These are phyloP conservation scores for Tachina fera DNA, from an alignment of 2,888 invertebrate species.

Conservation along the genomic window DNA sequence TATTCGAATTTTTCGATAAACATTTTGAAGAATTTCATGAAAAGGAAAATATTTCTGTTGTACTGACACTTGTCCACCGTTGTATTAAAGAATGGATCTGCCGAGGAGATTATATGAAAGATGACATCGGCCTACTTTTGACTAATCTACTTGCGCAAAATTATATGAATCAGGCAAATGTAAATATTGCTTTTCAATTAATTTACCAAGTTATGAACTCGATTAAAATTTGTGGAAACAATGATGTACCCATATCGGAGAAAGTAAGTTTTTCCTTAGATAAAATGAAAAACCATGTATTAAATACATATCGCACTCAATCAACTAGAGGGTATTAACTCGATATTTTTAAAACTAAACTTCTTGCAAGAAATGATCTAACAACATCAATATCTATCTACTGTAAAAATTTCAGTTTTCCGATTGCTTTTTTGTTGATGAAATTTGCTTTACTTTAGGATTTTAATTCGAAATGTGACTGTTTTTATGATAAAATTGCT, in stretches of 20 bases:
- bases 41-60: constrained; percentile 16
- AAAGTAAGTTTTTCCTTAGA: constrained; percentile 38
- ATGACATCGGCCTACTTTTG: constrained; percentile 21
- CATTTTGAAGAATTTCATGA: constrained; percentile 59
- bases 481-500: too few relatives aligned
- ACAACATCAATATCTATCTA: too few relatives aligned
- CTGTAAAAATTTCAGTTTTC: too few relatives aligned
- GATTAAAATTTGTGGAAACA: neutral
- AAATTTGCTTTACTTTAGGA: too few relatives aligned
- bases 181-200: constrained; percentile 62
- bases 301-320: neutral
- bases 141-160: constrained; percentile 38
- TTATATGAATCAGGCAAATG: constrained; percentile 37
- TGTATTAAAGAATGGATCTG: constrained; percentile 43
- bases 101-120: neutral
- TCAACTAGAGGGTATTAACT: too few relatives aligned
- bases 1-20: constrained; percentile 50
- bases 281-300: neutral
- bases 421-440: too few relatives aligned
- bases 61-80: constrained; percentile 56
- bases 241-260: constrained; percentile 15
- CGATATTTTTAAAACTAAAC: too few relatives aligned
- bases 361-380: too few relatives aligned
- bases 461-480: too few relatives aligned
- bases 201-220: constrained; percentile 64